These are phyloP conservation scores for Pagrus major DNA, from an alignment of 2,113 vertebrate species.

Conservation along the genomic window DNA sequence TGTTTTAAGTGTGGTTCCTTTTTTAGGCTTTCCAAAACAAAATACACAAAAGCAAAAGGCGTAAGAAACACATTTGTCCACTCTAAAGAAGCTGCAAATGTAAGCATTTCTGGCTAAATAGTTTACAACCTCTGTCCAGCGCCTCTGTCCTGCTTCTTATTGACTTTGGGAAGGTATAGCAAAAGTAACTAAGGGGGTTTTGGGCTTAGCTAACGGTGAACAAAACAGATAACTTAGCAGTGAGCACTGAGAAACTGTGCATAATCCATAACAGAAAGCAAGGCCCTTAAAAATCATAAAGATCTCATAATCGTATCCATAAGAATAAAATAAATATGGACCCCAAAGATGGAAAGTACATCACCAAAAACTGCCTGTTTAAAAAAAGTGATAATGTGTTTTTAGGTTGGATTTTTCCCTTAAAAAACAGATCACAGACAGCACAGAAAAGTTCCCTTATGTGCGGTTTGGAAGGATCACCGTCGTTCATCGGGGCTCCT, in stretches of 20 bases:
- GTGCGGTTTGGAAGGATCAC: conserved; percentile 14
- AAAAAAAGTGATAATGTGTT: not conserved
- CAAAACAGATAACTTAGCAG: not conserved
- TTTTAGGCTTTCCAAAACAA: not conserved
- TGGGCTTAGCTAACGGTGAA: not conserved
- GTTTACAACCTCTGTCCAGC: not conserved
- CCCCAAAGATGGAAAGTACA: not conserved
- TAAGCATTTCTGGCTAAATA: not conserved
- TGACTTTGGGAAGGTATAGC: not conserved
- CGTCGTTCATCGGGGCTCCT: not conserved
- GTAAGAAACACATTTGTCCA: not conserved
- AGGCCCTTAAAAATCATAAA: conserved; percentile 8
- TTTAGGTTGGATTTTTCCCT: conserved; percentile 55
- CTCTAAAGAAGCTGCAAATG: not conserved
- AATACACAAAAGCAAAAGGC: not conserved
- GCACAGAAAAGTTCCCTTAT: not conserved
- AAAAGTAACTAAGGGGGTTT: not conserved
- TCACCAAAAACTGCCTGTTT: conserved; percentile 13
- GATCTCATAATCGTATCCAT: not conserved
- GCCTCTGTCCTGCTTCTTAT: not conserved
- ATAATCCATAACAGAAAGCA: conserved; percentile 5
- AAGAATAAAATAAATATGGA: not conserved
- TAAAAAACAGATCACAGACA: not conserved
- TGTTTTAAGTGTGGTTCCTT: not conserved
- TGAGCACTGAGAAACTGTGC: not conserved